Base-by-base conservation (phyloP, 2,888 invertebrate genomes). In the Schrankia costaestrigalis region DNA sequence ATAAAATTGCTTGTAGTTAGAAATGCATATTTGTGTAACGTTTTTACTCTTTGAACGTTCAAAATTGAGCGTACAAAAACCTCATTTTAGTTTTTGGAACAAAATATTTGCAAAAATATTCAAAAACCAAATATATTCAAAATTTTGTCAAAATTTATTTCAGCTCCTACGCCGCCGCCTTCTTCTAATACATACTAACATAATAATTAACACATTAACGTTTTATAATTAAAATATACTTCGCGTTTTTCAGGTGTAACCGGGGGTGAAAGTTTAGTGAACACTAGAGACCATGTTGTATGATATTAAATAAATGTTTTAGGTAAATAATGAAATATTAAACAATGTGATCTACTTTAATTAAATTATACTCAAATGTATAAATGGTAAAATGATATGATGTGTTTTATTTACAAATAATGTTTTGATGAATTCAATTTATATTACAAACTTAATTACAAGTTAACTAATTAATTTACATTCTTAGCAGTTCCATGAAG, bases 181-280 rank as follows among this genome's bases (percentile, higher is more conserved):
- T 18, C 10, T 18, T 26, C 11, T 36, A 31, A 26, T 10, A 21
- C 9, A 19, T 21, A 32, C 28, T 38, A 32, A 38, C 29, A 3
- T 17, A 7, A 19, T 2, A 19, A 17, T 29, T 26, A 12, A 8
- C 5, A 28, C 18, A n/a, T 18, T 24, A 10, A 2, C 1, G 2
- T 17, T 7, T 10, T 15, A 6, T 11, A 7, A 32, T 41, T 43
- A 43, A 43, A 28, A 31, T 21, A 12, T 7, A 18, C 33, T 40
- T 42, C 13, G 17, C 31, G 32, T 36, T 21, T 71, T 71, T 27
- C 72, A 78, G 78, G 76, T 35, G 41, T 71, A 10, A 78, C 78
- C 9, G 73, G 54, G 7, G 78, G 66, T 12, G 78, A 79, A 26
- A 78, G 75, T 44, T 42, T 74, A 31, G 55, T 70, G 40, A 72